Percentiles rank a stretch among this genome's conserved stretches.
These are phyloP conservation scores for Caenorhabditis brenneri DNA, from an alignment of 1,140 invertebrate species.

Conservation along the genomic window DNA sequence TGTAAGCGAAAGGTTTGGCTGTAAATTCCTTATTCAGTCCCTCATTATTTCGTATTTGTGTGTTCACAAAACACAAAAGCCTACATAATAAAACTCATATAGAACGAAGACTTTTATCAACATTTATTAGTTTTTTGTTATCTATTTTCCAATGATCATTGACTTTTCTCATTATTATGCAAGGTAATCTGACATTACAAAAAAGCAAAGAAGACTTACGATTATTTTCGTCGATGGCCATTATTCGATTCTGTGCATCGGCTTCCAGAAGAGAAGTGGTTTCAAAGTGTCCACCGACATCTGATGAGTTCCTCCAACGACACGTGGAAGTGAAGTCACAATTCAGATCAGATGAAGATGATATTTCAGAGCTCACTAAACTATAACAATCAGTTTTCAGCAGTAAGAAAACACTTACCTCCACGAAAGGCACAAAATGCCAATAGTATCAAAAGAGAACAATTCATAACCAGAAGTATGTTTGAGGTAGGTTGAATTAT, in stretches of 20 bases:
- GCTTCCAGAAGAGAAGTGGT: conserved; percentile 18
- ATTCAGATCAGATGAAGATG: conserved; percentile 50
- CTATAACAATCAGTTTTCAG: not conserved
- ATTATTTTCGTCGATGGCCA: conserved; percentile 17
- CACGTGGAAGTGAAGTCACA: conserved; percentile 53
- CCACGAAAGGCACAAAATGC: not conserved
- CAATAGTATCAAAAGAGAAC: too few relatives aligned
- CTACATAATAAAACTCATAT: too few relatives aligned
- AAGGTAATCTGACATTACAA: not conserved
- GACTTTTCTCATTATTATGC: not conserved
- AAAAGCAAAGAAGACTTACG: not conserved
- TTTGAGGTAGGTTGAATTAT: not conserved
- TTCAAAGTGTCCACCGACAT: conserved; percentile 37
- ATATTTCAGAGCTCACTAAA: conserved; percentile 51
- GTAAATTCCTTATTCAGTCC: not conserved
- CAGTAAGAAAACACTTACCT: not conserved
- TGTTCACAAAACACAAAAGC: too few relatives aligned
- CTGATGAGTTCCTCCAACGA: conserved; percentile 53
- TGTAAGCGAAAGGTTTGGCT: conserved; percentile 50
- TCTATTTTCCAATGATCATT: conserved; percentile 28
- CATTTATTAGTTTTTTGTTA: conserved; percentile 3
- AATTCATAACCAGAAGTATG: not conserved
- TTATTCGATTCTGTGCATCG: conserved; percentile 16
- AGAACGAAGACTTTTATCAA: not conserved
- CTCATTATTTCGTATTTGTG: not conserved